These are phyloP conservation scores for Drosophila anceps DNA, from an alignment of 2,888 invertebrate species.

Conservation along the genomic window DNA sequence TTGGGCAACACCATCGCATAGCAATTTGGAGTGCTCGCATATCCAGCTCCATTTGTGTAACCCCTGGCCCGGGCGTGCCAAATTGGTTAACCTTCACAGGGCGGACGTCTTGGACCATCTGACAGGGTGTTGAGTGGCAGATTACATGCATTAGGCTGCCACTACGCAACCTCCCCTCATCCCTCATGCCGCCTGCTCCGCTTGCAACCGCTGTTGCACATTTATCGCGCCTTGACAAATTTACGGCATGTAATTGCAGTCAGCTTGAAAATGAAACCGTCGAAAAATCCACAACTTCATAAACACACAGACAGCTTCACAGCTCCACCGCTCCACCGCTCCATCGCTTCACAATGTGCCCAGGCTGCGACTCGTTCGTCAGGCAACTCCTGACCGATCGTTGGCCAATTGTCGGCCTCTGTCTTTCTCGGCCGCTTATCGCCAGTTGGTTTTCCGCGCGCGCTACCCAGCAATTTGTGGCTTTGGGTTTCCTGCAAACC, in stretches of 20 bases:
- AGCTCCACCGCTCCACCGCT: too few relatives aligned
- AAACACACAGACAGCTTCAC: constrained; percentile 56
- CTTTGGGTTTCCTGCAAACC: constrained; percentile 71
- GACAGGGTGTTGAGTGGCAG: constrained; percentile 82
- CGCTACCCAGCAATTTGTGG: constrained; percentile 77
- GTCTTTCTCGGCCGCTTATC: constrained; percentile 37
- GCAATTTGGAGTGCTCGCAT: constrained; percentile 23
- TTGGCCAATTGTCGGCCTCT: constrained; percentile 49
- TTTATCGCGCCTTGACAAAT: constrained; percentile 83
- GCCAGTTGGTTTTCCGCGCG: constrained; percentile 55
- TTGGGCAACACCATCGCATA: constrained; percentile 4
- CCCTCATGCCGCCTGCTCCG: background rate
- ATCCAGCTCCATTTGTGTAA: constrained; percentile 21
- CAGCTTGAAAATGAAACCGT: constrained; percentile 71
- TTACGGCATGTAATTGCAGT: constrained; percentile 83
- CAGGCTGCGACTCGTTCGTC: constrained; percentile 2
- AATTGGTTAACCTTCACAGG: constrained; percentile 71
- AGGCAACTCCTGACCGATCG: constrained; percentile 20
- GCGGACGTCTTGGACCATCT: constrained; percentile 44
- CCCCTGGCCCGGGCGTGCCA: constrained; percentile 44
- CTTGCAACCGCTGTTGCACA: constrained; percentile 46
- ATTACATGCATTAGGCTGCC: constrained; percentile 82
- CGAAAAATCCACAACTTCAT: constrained; percentile 79
- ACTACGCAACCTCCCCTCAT: constrained; percentile 30
- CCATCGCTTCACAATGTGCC: background rate